These are phyloP conservation scores for Acromyrmex echinatior DNA, from an alignment of 1,140 invertebrate genomes.

Conservation along the genomic window DNA sequence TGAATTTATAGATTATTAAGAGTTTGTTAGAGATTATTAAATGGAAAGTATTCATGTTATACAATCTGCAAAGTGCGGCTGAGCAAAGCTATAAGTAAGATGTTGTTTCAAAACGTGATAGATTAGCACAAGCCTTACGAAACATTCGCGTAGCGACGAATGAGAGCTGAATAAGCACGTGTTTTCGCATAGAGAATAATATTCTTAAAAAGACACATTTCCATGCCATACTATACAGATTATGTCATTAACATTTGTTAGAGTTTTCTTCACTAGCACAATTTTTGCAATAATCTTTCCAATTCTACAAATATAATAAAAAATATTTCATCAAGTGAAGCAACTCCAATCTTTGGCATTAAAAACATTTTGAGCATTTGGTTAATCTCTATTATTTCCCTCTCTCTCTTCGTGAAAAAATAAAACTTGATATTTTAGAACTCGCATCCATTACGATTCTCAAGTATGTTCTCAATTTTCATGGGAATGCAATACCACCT, in stretches of 20 bases:
- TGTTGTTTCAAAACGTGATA: background rate
- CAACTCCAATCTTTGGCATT: background rate
- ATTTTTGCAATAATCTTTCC: background rate
- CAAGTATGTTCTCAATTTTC: background rate
- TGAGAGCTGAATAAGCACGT: background rate
- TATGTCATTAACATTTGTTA: conserved; percentile 3
- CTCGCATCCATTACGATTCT: background rate
- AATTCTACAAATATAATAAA: background rate
- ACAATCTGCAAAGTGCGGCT: background rate
- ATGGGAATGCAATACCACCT: background rate
- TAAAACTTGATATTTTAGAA: background rate
- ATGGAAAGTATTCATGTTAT: conserved; percentile 7
- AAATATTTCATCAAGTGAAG: background rate
- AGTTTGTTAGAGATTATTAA: conserved; percentile 1
- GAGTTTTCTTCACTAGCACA: background rate
- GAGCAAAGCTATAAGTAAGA: background rate
- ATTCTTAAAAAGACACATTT: conserved; percentile 17
- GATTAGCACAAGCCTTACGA: background rate
- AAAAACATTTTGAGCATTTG: background rate
- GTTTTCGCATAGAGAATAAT: background rate
- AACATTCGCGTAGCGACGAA: background rate
- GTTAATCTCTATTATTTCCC: background rate
- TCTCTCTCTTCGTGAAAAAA: background rate
- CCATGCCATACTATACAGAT: background rate
- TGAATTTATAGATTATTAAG: conserved; percentile 27